Base-by-base conservation (phyloP, 2,113 vertebrate genomes). In the Rhizomys pruinosus region DNA sequence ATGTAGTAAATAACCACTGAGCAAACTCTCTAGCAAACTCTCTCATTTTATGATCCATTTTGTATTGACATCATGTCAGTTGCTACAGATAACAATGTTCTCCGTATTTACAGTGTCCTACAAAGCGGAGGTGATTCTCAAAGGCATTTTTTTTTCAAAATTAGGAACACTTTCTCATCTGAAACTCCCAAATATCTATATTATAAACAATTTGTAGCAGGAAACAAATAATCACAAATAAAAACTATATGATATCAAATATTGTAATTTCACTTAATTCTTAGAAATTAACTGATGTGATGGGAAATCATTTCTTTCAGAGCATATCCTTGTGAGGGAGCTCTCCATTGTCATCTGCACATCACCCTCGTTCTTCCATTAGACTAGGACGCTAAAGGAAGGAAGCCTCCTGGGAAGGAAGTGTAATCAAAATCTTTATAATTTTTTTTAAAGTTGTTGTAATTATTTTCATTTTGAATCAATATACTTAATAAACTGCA, bases 391-490 rank as follows among this genome's bases (percentile, higher is more conserved):
- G n/a, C 4, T 81, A 39, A 81, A 42, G 25, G 23, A 39, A 22
- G 37, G 16, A 29, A 2, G 25, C 79, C 63, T 81, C 57, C 13
- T 47, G 4, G 68, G 64, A 93, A 17, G 20, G 32, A 0, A 82
- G 5, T 94, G 2, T 84, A 71, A 20, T 87, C 10, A 95, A 23
- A 81, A 87, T 57, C 52, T 25, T 0, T 39, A 17, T 78, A 11
- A 61, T 68, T 72, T 42, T 15, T 44, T 79, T 92, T 19, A 19
- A 84, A 92, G 57, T 61, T 87, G 16, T 17, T 61, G 0, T 64
- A 90, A 7, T 92, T 76, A 73, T 69, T 95, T 92, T 90, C 72
- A 79, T 89, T 90, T 92, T 94, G 1, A 94, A 91, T 92, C 94
- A 97, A 44, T 90, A 11, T 10, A 69, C 4, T 27, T 10, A 86